phyloP scores from a whole-genome alignment of 2,113 vertebrate genomes.

The Pomatostomus ruficeps region DNA sequence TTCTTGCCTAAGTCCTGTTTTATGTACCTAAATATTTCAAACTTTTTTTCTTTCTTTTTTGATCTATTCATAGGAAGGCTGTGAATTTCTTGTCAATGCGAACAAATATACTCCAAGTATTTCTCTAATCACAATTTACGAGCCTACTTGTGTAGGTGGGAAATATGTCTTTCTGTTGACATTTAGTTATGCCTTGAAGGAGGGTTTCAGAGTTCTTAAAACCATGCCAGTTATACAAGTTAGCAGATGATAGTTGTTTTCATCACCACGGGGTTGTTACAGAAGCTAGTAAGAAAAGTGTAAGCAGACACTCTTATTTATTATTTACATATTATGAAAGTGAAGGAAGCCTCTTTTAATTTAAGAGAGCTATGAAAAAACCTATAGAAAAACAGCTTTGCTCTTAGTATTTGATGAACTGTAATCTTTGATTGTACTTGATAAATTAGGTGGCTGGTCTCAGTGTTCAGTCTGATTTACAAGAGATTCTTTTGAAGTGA shows the following conservation, averaged over 20 bases:
- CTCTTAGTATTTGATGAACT: constrained; percentile 30
- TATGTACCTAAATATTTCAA: neutral
- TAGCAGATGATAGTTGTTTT: constrained; percentile 39
- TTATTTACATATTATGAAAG: constrained; percentile 59
- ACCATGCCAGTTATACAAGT: constrained; percentile 33
- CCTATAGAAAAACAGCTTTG: neutral
- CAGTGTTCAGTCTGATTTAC: constrained; percentile 28
- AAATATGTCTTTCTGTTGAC: constrained; percentile 29
- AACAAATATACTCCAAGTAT: neutral
- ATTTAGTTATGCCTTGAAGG: constrained; percentile 49
- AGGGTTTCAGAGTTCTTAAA: constrained; percentile 19
- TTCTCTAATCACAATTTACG: neutral
- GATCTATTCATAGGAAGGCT: neutral
- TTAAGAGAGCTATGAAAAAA: constrained; percentile 21
- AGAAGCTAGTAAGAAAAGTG: constrained; percentile 6
- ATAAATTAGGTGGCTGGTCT: constrained; percentile 42
- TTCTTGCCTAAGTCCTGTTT: neutral
- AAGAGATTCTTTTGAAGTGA: constrained; percentile 39
- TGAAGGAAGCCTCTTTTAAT: constrained; percentile 20
- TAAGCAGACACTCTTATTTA: constrained; percentile 36
- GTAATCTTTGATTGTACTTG: constrained; percentile 34
- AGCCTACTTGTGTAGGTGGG: constrained; percentile 34
- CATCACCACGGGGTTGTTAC: constrained; percentile 28
- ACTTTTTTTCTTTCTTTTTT: neutral
- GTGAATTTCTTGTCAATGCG: constrained; percentile 10